Percentiles rank a stretch among this genome's conserved stretches.
These are phyloP conservation scores for Chaetura pelagica DNA, from an alignment of 2,113 vertebrate species.

Conservation along the genomic window DNA sequence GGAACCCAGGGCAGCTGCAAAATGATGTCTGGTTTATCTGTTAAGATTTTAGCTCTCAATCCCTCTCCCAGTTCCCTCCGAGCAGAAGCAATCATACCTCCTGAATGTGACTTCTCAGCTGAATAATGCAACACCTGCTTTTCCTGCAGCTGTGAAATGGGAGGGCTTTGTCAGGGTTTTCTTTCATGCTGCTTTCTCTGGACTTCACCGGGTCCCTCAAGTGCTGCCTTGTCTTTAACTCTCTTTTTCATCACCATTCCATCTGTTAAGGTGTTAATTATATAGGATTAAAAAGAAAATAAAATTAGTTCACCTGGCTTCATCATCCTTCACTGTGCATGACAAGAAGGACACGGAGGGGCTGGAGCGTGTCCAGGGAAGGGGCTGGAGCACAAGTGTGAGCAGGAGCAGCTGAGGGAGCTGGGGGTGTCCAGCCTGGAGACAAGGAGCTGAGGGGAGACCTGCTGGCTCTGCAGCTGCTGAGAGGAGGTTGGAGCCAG, in stretches of 20 bases:
- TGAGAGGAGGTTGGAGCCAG: too few species aligned
- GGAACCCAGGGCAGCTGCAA: not conserved
- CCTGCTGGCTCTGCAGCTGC: too few species aligned
- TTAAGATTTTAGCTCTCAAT: too few species aligned
- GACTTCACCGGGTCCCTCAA: rapidly evolving
- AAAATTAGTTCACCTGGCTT: not conserved
- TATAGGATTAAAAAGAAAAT: too few species aligned
- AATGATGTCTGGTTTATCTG: not conserved
- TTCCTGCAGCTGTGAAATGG: not conserved
- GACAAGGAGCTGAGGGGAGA: too few species aligned
- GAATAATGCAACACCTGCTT: not conserved
- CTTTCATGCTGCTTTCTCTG: rapidly evolving
- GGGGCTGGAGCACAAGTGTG: too few species aligned
- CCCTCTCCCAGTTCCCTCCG: not conserved
- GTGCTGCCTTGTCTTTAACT: rapidly evolving
- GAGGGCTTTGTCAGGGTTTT: not conserved
- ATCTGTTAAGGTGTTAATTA: rapidly evolving
- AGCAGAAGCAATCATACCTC: not conserved
- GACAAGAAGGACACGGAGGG: too few species aligned
- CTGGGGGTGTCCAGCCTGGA: too few species aligned
- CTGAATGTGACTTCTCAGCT: not conserved
- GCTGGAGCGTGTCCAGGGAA: too few species aligned
- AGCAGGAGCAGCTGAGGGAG: too few species aligned
- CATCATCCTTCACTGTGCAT: rapidly evolving
- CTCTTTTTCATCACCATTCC: too few species aligned